Evolutionary conservation across 2,888 invertebrate species (phyloP).

Genomic region (Margaritifera margaritifera): DNA sequence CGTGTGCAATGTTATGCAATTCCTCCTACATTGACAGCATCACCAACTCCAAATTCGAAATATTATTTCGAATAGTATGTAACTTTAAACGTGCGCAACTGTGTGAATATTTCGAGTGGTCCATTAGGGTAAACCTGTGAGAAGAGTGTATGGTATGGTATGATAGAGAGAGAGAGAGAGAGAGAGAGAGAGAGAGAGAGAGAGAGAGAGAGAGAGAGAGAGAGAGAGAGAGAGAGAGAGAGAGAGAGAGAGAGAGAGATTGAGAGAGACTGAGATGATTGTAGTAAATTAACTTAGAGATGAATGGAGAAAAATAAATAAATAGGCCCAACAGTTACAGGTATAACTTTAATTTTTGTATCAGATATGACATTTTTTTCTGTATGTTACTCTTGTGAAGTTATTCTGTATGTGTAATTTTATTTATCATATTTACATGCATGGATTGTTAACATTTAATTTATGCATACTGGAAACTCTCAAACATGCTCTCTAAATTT

Average conservation of each 20-base stretch:
- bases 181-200: conserved; percentile 6
- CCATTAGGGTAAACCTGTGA: background rate
- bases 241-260: conserved; percentile 7
- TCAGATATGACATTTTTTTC: too few species aligned
- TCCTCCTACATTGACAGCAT: background rate
- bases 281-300: too few species aligned
- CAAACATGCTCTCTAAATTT: too few species aligned
- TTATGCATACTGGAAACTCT: too few species aligned
- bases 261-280: conserved; percentile 3
- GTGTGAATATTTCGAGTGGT: too few species aligned
- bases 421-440: too few species aligned
- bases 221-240: conserved; percentile 6
- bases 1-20: background rate
- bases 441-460: too few species aligned
- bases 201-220: conserved; percentile 6
- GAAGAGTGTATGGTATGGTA: background rate
- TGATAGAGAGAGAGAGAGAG: conserved; percentile 6
- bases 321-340: background rate
- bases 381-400: too few species aligned
- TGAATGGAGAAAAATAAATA: background rate
- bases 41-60: background rate
- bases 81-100: too few species aligned
- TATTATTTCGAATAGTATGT: background rate
- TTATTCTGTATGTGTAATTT: too few species aligned
- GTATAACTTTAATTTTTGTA: too few species aligned